These are phyloP conservation scores for Aleiodes testaceus DNA, from an alignment of 2,888 invertebrate species.

Conservation along the genomic window DNA sequence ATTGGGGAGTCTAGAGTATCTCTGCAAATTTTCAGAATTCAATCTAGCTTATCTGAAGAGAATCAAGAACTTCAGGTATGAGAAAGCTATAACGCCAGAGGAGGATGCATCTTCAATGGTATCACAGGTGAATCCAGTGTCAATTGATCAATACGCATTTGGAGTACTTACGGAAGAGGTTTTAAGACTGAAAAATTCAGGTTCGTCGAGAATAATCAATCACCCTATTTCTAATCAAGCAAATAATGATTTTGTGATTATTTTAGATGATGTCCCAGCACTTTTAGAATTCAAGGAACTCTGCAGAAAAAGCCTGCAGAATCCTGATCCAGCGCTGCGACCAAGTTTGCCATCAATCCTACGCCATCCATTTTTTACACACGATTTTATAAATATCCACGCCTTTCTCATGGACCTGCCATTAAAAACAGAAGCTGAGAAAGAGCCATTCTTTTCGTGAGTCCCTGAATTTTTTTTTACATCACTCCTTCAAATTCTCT, in stretches of 20 bases:
- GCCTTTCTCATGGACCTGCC: slow-evolving; percentile 89
- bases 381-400: slow-evolving; percentile 88
- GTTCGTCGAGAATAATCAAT: slow-evolving; percentile 50
- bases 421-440: slow-evolving; percentile 84
- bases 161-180: slow-evolving; percentile 84
- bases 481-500: background rate
- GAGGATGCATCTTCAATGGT: slow-evolving; percentile 76
- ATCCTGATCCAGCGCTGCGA: slow-evolving; percentile 78
- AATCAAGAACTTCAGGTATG: slow-evolving; percentile 81
- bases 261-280: slow-evolving; percentile 80
- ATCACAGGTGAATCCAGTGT: slow-evolving; percentile 72
- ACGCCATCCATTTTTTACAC: slow-evolving; percentile 86
- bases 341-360: slow-evolving; percentile 81
- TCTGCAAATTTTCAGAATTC: slow-evolving; percentile 81
- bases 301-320: slow-evolving; percentile 81
- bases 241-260: slow-evolving; percentile 6
- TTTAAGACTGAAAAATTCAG: slow-evolving; percentile 76
- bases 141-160: slow-evolving; percentile 86
- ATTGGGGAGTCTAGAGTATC: slow-evolving; percentile 88
- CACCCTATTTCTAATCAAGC: background rate
- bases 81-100: slow-evolving; percentile 82
- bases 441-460: slow-evolving; percentile 84
- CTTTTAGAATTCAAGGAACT: slow-evolving; percentile 81
- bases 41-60: slow-evolving; percentile 80
- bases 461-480: slow-evolving; percentile 36